Conservation (phyloP, 2,888 invertebrate genomes). For the Cetonia aurata region DNA sequence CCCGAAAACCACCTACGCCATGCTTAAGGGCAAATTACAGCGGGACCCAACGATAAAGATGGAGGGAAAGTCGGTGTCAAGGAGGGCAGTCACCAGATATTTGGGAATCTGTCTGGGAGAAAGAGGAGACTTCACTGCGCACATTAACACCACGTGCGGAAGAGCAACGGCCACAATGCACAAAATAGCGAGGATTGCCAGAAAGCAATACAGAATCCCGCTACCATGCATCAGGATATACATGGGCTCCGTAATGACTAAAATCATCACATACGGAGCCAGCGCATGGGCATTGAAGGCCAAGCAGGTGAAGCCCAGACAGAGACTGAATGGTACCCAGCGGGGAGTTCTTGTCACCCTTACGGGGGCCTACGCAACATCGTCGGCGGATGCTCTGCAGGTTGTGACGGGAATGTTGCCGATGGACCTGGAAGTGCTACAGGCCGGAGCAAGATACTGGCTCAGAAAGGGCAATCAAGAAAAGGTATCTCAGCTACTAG, state of each 20-base stretch:
- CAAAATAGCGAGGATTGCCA: not conserved
- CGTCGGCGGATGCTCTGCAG: slow-evolving; percentile 24
- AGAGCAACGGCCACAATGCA: slow-evolving; percentile 8
- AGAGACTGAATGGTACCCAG: not conserved
- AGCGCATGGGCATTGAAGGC: slow-evolving; percentile 18
- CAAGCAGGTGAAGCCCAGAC: not conserved
- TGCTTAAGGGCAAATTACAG: too few relatives aligned
- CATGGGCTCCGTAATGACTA: slow-evolving; percentile 5
- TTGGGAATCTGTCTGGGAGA: too few relatives aligned
- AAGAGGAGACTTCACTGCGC: too few relatives aligned
- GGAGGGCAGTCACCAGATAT: too few relatives aligned
- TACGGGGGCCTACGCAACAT: slow-evolving; percentile 14
- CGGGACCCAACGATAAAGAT: too few relatives aligned
- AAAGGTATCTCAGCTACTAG: not conserved
- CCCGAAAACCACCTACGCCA: too few relatives aligned
- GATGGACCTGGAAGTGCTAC: slow-evolving; percentile 24
- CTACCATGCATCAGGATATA: not conserved
- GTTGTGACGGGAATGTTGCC: slow-evolving; percentile 3
- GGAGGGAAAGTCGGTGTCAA: too few relatives aligned
- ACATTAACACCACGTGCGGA: too few relatives aligned
- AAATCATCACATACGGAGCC: slow-evolving; percentile 13
- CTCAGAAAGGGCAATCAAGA: not conserved
- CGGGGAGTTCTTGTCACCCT: slow-evolving; percentile 4
- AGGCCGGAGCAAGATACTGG: slow-evolving; percentile 5
- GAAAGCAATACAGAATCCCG: not conserved